A percentile compares a stretch with the other conserved stretches of the same genome.
Evolutionary conservation across 2,113 vertebrate species (phyloP).

Genomic region (Poecilia latipinna): DNA sequence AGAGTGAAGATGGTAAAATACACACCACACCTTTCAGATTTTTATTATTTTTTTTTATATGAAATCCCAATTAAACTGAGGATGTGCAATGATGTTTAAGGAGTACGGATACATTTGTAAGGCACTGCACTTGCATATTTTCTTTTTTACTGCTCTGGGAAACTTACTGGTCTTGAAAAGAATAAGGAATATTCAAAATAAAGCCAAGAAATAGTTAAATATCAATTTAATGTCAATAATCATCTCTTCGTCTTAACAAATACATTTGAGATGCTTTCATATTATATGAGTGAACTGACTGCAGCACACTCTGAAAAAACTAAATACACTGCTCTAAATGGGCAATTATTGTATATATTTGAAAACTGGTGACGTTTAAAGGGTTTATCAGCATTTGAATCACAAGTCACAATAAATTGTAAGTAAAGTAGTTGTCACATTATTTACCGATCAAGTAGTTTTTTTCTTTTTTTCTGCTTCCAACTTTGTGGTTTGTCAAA

Average conservation of each 20-base stretch:
- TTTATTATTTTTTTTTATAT: neutral
- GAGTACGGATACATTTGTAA: neutral
- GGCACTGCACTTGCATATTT: neutral
- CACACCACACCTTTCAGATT: neutral
- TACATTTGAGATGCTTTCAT: neutral
- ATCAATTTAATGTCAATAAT: neutral
- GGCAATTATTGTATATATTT: neutral
- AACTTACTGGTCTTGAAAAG: neutral
- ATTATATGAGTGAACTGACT: neutral
- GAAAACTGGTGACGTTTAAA: neutral
- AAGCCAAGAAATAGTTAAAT: neutral
- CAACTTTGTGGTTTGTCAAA: constrained; percentile 46
- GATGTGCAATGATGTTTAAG: neutral
- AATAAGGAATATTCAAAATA: neutral
- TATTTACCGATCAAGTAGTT: constrained; percentile 20
- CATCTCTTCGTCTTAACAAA: neutral
- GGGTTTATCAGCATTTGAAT: neutral
- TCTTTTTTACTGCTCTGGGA: neutral
- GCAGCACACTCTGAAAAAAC: too few relatives aligned
- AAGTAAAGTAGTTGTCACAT: constrained; percentile 32
- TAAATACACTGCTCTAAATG: neutral
- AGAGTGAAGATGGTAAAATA: neutral
- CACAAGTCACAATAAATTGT: constrained; percentile 25
- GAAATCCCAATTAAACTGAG: neutral
- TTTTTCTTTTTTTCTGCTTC: constrained; percentile 39